These are phyloP conservation scores for Otis tarda DNA, from an alignment of 2,113 vertebrate genomes.

Conservation along the genomic window DNA sequence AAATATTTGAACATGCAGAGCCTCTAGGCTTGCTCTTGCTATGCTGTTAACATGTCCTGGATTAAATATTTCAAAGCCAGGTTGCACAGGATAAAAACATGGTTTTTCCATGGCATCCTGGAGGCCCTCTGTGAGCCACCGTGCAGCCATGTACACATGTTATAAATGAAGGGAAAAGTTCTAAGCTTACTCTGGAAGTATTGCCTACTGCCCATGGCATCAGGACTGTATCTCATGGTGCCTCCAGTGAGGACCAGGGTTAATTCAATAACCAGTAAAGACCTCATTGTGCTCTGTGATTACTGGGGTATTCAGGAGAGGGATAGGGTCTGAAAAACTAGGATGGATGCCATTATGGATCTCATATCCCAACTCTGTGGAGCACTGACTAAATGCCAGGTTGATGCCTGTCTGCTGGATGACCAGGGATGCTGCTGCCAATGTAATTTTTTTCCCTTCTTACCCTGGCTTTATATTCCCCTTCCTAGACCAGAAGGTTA, in stretches of 20 bases:
- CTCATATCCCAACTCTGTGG: not conserved
- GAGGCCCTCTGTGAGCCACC: not conserved
- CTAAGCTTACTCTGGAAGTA: not conserved
- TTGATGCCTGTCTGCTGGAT: not conserved
- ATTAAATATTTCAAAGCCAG: conserved; percentile 4
- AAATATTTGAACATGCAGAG: conserved; percentile 60
- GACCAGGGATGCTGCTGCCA: not conserved
- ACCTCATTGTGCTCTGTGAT: not conserved
- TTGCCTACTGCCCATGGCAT: not conserved
- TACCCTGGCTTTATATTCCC: not conserved
- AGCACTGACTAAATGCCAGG: not conserved
- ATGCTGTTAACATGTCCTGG: not conserved
- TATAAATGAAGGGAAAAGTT: not conserved
- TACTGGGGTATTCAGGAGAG: not conserved
- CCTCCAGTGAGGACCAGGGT: no score
- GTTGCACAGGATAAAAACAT: not conserved
- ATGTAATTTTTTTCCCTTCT: not conserved
- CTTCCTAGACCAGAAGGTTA: not conserved
- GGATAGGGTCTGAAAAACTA: not conserved
- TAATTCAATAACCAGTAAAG: not conserved
- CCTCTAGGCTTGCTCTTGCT: not conserved
- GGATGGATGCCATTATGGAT: no score
- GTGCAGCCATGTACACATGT: accelerated
- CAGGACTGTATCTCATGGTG: accelerated
- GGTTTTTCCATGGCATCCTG: not conserved